Evolutionary conservation across 2,113 vertebrate species (phyloP).

Genomic region (Pimephales promelas): DNA sequence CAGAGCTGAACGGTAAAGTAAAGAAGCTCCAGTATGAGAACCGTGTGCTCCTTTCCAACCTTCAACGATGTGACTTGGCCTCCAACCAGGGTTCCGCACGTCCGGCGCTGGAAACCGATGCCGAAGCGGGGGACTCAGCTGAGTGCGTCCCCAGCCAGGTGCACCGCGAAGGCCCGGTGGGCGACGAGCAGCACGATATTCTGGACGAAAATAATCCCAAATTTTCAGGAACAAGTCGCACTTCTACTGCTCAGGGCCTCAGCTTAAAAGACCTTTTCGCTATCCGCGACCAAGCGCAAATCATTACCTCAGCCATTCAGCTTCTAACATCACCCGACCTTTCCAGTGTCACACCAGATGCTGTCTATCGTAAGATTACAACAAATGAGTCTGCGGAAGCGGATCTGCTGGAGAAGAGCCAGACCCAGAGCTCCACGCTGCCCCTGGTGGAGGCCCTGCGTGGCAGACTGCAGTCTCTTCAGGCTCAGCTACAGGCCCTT

Average conservation of each 20-base stretch:
- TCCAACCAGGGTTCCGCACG: slow-evolving; percentile 84
- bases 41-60: slow-evolving; percentile 93
- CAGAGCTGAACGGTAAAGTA: slow-evolving; percentile 91
- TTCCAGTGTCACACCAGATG: slow-evolving; percentile 79
- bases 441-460: slow-evolving; percentile 87
- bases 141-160: slow-evolving; percentile 84
- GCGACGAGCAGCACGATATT: slow-evolving; percentile 69
- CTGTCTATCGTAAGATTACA: slow-evolving; percentile 81
- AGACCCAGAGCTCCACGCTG: slow-evolving; percentile 72
- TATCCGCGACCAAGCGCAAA: slow-evolving; percentile 86
- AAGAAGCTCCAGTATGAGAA: slow-evolving; percentile 99
- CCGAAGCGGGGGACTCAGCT: slow-evolving; percentile 88
- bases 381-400: slow-evolving; percentile 79
- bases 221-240: not conserved
- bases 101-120: slow-evolving; percentile 87
- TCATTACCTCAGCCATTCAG: slow-evolving; percentile 91
- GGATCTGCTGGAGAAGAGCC: slow-evolving; percentile 80
- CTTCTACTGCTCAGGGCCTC: slow-evolving; percentile 67
- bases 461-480: slow-evolving; percentile 84
- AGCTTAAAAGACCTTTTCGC: slow-evolving; percentile 84
- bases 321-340: slow-evolving; percentile 87
- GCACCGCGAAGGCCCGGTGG: slow-evolving; percentile 72
- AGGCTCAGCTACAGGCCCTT: slow-evolving; percentile 87
- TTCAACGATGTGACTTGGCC: slow-evolving; percentile 93
- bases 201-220: slow-evolving; percentile 71